Evolutionary conservation across 2,888 invertebrate genomes (phyloP).

Genomic region (Coelopa pilipes): DNA sequence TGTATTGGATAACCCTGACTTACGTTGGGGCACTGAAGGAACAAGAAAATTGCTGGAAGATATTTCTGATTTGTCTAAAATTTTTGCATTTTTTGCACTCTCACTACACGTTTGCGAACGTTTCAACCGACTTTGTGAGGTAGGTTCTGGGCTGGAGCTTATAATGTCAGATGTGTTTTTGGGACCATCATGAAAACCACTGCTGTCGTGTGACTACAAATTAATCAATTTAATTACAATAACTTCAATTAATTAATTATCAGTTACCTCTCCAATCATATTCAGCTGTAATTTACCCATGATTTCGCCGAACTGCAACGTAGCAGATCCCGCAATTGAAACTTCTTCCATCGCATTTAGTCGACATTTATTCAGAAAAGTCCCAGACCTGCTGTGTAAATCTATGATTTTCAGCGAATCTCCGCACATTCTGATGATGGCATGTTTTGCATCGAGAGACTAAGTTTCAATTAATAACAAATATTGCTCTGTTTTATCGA

Average conservation of each 20-base stretch:
- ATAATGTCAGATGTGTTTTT: conserved; percentile 29
- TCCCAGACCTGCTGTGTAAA: conserved; percentile 46
- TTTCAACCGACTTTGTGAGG: conserved; percentile 19
- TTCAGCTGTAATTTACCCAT: conserved; percentile 6
- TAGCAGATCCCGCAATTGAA: conserved; percentile 34
- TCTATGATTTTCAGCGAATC: conserved; percentile 44
- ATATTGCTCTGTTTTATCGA: background rate
- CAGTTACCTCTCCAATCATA: conserved; percentile 26
- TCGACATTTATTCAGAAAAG: conserved; percentile 45
- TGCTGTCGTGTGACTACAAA: conserved; percentile 14
- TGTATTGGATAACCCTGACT: background rate
- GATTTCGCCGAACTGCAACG: conserved; percentile 43
- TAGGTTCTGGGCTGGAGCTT: conserved; percentile 35
- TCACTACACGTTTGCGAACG: background rate
- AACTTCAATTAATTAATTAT: background rate
- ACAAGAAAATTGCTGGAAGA: conserved; percentile 35
- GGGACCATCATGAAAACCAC: conserved; percentile 16
- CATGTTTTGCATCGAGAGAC: conserved; percentile 48
- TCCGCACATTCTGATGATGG: conserved; percentile 40
- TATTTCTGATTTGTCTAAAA: background rate
- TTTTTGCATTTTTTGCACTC: conserved; percentile 19
- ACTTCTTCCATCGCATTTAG: conserved; percentile 38
- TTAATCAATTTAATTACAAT: background rate
- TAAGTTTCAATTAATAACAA: conserved; percentile 11
- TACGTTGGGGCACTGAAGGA: conserved; percentile 34